Percentiles rank a stretch among this genome's conserved stretches.
These are phyloP conservation scores for Anableps anableps DNA, from an alignment of 2,797 vertebrate species.

Conservation along the genomic window DNA sequence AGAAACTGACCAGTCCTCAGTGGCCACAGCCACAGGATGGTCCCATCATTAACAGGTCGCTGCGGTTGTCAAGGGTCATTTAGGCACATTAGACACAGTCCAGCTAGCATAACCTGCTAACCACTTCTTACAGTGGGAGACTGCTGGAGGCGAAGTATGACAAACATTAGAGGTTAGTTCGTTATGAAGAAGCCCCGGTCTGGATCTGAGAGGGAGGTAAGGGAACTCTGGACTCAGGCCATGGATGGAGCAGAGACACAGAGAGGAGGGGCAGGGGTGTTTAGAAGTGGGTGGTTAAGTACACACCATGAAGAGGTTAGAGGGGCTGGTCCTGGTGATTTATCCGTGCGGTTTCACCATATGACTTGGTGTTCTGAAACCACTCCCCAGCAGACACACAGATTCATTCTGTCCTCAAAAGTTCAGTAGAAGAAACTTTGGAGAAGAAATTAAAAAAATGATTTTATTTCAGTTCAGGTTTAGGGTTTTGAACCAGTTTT, in stretches of 20 bases:
- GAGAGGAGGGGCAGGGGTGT: conserved; percentile 36
- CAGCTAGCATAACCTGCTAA: conserved; percentile 64
- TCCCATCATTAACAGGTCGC: conserved; percentile 68
- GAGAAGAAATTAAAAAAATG: conserved; percentile 3
- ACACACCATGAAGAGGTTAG: conserved; percentile 41
- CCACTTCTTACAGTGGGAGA: conserved; percentile 58
- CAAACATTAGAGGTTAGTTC: conserved; percentile 61
- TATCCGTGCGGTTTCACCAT: conserved; percentile 63
- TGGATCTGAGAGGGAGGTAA: conserved; percentile 53
- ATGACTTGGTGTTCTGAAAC: conserved; percentile 57
- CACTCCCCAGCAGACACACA: conserved; percentile 43
- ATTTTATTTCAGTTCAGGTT: background rate
- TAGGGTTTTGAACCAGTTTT: background rate
- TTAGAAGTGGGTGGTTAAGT: conserved; percentile 47
- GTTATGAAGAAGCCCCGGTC: conserved; percentile 57
- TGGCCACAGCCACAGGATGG: conserved; percentile 56
- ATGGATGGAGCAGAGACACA: conserved; percentile 44
- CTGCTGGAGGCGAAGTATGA: conserved; percentile 55
- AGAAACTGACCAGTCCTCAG: conserved; percentile 65
- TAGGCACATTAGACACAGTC: conserved; percentile 68
- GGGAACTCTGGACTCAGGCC: conserved; percentile 35
- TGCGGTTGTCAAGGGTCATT: conserved; percentile 69
- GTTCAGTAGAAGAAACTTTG: conserved; percentile 5
- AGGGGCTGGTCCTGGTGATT: conserved; percentile 56
- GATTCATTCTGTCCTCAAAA: conserved; percentile 24